These are phyloP conservation scores for Gortyna flavago DNA, from an alignment of 2,888 invertebrate species.

Conservation along the genomic window DNA sequence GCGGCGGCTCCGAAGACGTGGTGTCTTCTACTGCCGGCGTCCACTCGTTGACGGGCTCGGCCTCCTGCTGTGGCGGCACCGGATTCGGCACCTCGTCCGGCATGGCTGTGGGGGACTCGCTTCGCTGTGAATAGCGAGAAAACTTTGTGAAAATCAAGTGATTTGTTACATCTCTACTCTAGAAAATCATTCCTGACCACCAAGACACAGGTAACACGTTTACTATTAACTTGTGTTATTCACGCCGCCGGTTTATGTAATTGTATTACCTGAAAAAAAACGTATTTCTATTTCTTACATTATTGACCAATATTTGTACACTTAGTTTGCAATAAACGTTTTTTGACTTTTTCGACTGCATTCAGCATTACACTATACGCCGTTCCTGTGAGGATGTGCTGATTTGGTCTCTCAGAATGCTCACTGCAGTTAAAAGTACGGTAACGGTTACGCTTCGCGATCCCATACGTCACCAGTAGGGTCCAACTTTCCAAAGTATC, in stretches of 20 bases:
- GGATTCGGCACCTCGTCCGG: conserved; percentile 70
- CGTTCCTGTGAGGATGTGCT: not conserved
- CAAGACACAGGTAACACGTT: not conserved
- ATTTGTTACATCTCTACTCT: not conserved
- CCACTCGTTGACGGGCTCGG: conserved; percentile 79
- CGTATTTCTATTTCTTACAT: not conserved
- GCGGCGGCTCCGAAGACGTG: conserved; percentile 78
- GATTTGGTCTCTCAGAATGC: not conserved
- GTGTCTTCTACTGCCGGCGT: conserved; percentile 84
- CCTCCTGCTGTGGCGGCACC: conserved; percentile 71
- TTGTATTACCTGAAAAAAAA: not conserved
- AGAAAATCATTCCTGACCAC: not conserved
- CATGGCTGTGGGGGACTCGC: conserved; percentile 83
- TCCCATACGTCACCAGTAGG: not conserved
- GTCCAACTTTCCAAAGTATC: not conserved
- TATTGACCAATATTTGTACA: not conserved
- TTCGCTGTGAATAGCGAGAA: conserved; percentile 72
- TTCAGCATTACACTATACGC: not conserved
- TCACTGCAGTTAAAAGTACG: not conserved
- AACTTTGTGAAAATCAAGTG: not conserved
- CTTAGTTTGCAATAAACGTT: not conserved
- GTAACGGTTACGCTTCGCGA: not conserved
- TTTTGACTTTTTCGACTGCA: not conserved
- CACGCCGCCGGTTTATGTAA: not conserved
- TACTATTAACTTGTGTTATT: not conserved